Percentiles rank a stretch among this genome's conserved stretches.
Conservation (phyloP, 2,113 vertebrate genomes). For the Oryzias curvinotus region DNA sequence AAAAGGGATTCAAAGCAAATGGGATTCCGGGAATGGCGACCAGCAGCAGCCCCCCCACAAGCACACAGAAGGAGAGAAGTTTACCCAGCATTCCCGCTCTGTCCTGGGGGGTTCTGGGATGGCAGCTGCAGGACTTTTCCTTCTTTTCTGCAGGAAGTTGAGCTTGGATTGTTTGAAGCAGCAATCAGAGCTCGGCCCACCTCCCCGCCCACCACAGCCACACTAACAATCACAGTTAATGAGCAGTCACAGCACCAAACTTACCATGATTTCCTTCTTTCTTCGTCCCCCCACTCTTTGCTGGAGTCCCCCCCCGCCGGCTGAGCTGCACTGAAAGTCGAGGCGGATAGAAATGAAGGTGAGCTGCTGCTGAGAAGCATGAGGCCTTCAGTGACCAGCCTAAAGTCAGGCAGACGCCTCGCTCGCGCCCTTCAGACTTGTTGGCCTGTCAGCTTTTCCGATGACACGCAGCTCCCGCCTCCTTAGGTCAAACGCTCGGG, state of each 20-base stretch:
- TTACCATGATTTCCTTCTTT: conserved; percentile 64
- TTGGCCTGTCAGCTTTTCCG: conserved; percentile 89
- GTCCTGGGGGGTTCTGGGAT: too few species aligned
- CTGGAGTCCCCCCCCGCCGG: conserved; percentile 1
- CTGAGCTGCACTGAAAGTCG: conserved; percentile 18
- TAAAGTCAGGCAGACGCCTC: conserved; percentile 72
- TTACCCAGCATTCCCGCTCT: too few species aligned
- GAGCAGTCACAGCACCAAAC: conserved; percentile 28
- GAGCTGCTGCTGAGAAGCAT: conserved; percentile 64
- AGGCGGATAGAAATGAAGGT: conserved; percentile 55
- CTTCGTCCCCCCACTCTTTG: neutral
- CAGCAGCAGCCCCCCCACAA: neutral
- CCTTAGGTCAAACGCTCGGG: conserved; percentile 37
- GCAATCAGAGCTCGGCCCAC: conserved; percentile 24
- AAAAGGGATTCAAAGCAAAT: conserved; percentile 66
- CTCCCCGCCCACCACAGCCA: conserved; percentile 34
- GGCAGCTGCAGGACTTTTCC: neutral
- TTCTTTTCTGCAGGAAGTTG: neutral
- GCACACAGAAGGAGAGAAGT: neutral
- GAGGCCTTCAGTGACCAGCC: conserved; percentile 76
- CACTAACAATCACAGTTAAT: conserved; percentile 19
- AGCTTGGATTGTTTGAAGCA: neutral
- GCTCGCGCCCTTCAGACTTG: conserved; percentile 15
- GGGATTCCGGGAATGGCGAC: conserved; percentile 45
- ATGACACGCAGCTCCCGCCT: conserved; percentile 69